Evolutionary conservation across 2,113 vertebrate species (phyloP).

Genomic region (Oncorhynchus gorbuscha): DNA sequence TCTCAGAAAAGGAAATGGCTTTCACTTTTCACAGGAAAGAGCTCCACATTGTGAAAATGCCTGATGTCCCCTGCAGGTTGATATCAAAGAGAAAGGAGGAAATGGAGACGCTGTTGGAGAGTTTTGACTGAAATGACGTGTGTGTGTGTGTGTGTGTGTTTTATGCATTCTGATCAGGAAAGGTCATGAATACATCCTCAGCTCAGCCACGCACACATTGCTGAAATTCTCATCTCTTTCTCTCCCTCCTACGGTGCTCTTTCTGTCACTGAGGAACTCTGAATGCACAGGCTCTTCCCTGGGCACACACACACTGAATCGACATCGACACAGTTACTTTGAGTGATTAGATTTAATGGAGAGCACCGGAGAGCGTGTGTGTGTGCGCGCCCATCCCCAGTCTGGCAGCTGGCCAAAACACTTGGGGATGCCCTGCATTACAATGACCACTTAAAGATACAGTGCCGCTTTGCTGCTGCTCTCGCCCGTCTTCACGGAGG

Average conservation of each 20-base stretch:
- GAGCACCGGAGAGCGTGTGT: constrained; percentile 26
- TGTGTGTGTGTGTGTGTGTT: constrained; percentile 7
- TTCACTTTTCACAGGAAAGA: neutral
- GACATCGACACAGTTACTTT: constrained; percentile 24
- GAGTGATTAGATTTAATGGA: constrained; percentile 48
- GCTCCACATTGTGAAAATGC: neutral
- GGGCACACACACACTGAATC: constrained; percentile 5
- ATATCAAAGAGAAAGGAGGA: no score
- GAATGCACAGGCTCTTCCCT: constrained; percentile 4
- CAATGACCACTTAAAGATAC: constrained; percentile 43
- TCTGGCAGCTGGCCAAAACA: constrained; percentile 40
- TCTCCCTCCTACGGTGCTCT: constrained; percentile 4
- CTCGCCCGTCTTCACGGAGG: constrained; percentile 34
- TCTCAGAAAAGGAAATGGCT: neutral
- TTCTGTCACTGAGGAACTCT: neutral
- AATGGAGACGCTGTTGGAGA: no score
- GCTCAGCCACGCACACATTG: neutral
- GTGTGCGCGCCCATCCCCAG: constrained; percentile 19
- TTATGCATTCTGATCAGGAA: neutral
- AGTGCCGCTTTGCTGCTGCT: neutral
- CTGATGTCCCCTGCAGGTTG: neutral
- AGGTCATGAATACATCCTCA: neutral
- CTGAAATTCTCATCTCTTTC: neutral
- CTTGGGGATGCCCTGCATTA: constrained; percentile 62
- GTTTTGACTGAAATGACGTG: neutral